These are phyloP conservation scores for Camelus dromedarius DNA, from an alignment of 2,113 vertebrate species.

Conservation along the genomic window DNA sequence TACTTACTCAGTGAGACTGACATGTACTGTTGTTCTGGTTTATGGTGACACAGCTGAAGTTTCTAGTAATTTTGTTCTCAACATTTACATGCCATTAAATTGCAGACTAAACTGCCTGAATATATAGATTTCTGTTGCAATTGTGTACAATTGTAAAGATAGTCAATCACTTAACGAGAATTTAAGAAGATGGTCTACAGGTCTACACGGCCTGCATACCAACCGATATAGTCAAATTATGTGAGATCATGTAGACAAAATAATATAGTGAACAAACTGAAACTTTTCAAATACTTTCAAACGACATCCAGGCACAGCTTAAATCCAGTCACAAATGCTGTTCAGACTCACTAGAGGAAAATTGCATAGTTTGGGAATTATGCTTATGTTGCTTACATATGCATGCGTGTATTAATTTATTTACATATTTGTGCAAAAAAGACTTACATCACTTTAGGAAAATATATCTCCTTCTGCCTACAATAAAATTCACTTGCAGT, in stretches of 20 bases:
- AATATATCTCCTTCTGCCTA: neutral
- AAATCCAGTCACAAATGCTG: neutral
- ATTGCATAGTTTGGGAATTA: neutral
- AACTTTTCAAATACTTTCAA: constrained; percentile 17
- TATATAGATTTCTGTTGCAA: neutral
- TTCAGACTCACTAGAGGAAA: neutral
- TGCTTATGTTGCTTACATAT: neutral
- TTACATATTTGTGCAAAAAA: neutral
- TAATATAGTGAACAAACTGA: neutral
- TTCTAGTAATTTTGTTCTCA: constrained; percentile 20
- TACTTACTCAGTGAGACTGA: neutral
- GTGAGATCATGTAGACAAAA: neutral
- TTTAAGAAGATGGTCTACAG: constrained; percentile 10
- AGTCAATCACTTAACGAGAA: constrained; percentile 11
- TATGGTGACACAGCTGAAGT: neutral
- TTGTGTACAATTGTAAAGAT: constrained; percentile 19
- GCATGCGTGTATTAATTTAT: neutral
- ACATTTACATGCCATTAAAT: constrained; percentile 32
- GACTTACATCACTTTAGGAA: neutral
- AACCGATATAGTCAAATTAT: constrained; percentile 39
- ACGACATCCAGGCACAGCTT: neutral
- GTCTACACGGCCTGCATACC: neutral
- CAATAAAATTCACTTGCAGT: neutral
- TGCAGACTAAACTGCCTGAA: neutral
- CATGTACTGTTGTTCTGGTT: neutral